phyloP scores from a whole-genome alignment of 2,113 vertebrate genomes.

The Cichladusa arquata region DNA sequence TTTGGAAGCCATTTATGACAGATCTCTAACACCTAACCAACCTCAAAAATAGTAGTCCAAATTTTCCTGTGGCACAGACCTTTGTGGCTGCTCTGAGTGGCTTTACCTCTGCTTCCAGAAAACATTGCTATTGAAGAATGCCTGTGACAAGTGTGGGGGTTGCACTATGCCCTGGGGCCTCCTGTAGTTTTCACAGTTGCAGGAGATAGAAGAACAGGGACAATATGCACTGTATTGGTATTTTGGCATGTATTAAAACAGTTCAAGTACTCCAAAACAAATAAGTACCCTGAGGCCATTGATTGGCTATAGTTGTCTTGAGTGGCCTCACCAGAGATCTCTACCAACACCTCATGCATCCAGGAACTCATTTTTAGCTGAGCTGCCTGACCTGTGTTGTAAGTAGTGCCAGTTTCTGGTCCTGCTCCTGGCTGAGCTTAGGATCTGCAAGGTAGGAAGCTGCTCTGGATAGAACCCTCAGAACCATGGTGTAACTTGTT shows the following conservation, averaged over 20 bases:
- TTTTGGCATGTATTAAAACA: background rate
- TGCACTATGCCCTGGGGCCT: fast-evolving
- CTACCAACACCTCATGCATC: too few species aligned
- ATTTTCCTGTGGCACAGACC: background rate
- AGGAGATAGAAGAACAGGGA: background rate
- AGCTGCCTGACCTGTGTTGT: background rate
- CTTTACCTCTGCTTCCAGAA: background rate
- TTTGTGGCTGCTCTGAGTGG: background rate
- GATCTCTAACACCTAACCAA: background rate
- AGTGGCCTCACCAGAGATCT: background rate
- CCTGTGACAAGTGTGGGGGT: background rate
- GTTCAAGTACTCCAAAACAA: background rate
- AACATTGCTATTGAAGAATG: background rate
- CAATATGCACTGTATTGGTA: fast-evolving
- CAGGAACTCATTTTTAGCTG: background rate
- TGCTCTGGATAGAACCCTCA: background rate
- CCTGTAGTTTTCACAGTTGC: background rate
- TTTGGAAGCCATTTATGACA: background rate
- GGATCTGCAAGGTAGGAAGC: background rate
- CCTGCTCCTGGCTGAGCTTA: background rate
- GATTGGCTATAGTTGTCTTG: background rate
- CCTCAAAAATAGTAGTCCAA: background rate
- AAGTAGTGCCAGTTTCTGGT: background rate
- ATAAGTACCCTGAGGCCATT: background rate
- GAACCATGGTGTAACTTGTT: background rate